These are phyloP conservation scores for Euwallacea similis DNA, from an alignment of 1,140 invertebrate species.

Conservation along the genomic window DNA sequence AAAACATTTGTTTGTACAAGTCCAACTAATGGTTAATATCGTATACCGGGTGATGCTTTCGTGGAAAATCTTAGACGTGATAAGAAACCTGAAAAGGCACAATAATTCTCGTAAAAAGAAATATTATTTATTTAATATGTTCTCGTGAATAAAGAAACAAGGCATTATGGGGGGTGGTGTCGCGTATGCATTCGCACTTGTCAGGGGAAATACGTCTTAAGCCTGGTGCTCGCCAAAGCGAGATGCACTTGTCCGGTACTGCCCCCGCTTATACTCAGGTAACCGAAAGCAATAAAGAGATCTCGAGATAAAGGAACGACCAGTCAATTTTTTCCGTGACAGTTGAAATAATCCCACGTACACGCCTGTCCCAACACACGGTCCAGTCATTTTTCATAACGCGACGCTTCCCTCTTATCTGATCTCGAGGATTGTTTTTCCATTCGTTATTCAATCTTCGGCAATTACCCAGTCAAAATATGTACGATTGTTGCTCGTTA, in stretches of 20 bases:
- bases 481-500: neutral
- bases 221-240: too few relatives aligned
- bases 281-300: slow-evolving; percentile 19
- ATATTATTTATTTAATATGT: slow-evolving; percentile 18
- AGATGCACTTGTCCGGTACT: neutral
- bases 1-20: too few relatives aligned
- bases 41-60: too few relatives aligned
- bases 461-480: slow-evolving; percentile 10
- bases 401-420: slow-evolving; percentile 19
- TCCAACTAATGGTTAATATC: too few relatives aligned
- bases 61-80: neutral
- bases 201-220: too few relatives aligned
- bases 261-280: slow-evolving; percentile 6
- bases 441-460: slow-evolving; percentile 16
- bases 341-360: slow-evolving; percentile 30
- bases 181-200: too few relatives aligned
- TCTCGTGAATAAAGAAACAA: slow-evolving; percentile 1
- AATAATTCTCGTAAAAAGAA: slow-evolving; percentile 4
- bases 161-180: neutral
- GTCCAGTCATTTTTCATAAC: slow-evolving; percentile 25
- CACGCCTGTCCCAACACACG: slow-evolving; percentile 8
- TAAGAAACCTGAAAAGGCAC: neutral
- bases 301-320: slow-evolving; percentile 21
- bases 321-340: slow-evolving; percentile 22
- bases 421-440: slow-evolving; percentile 19